Conservation (phyloP, 2,888 invertebrate species). For the Xylota sylvarum region DNA sequence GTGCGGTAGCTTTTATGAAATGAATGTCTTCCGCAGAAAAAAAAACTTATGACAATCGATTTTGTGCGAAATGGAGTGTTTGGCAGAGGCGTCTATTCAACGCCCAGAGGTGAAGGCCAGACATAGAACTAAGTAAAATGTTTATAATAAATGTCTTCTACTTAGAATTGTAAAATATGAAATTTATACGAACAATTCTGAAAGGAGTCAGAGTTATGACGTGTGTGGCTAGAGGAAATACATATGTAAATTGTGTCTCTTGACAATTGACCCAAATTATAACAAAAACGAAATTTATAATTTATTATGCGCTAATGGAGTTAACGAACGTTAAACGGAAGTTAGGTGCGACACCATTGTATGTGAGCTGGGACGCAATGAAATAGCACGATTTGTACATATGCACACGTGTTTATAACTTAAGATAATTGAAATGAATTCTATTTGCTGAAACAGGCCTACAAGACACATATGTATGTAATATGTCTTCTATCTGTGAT, state of each 20-base stretch:
- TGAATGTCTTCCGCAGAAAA: constrained; percentile 7
- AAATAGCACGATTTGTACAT: too few species aligned
- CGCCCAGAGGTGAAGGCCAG: constrained; percentile 14
- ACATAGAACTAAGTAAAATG: background rate
- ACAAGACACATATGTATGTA: too few species aligned
- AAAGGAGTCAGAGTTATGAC: background rate
- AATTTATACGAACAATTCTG: background rate
- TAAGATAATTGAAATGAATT: too few species aligned
- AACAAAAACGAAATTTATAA: background rate
- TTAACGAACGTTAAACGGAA: background rate
- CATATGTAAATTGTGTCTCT: background rate
- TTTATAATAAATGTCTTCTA: background rate
- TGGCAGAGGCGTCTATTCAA: constrained; percentile 13
- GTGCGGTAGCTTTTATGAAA: background rate
- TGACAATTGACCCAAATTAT: background rate
- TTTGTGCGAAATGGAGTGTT: constrained; percentile 24
- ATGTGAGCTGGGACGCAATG: too few species aligned
- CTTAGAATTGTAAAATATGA: background rate
- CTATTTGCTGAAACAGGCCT: too few species aligned
- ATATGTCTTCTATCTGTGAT: too few species aligned
- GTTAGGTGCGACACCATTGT: too few species aligned
- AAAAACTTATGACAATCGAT: constrained; percentile 34
- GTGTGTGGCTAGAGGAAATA: background rate
- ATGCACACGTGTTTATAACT: too few species aligned
- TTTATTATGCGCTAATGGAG: background rate